Conservation (phyloP, 2,888 invertebrate species). For the Drosophila gaucha region DNA sequence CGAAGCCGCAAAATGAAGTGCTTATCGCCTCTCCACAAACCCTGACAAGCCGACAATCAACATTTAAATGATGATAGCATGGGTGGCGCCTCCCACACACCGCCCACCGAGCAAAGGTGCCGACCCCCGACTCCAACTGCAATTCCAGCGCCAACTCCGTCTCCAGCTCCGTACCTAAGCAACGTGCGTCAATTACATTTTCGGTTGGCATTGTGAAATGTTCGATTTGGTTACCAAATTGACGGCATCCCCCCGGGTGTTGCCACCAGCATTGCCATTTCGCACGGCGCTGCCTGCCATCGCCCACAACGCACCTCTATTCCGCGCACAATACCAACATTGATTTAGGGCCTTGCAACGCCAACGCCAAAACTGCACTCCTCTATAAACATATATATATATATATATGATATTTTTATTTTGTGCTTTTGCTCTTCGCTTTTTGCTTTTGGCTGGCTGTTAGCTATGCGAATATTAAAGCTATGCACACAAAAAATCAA, state of each 20-base stretch:
- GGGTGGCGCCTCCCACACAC: not conserved
- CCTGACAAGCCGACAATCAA: slow-evolving; percentile 56
- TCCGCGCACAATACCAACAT: slow-evolving; percentile 47
- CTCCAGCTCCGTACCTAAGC: slow-evolving; percentile 25
- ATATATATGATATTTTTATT: not conserved
- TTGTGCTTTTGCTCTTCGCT: slow-evolving; percentile 6
- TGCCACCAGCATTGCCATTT: slow-evolving; percentile 17
- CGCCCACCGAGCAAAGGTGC: slow-evolving; percentile 2
- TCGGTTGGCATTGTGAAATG: slow-evolving; percentile 54
- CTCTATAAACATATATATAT: slow-evolving; percentile 14
- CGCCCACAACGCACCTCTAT: not conserved
- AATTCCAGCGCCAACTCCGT: not conserved
- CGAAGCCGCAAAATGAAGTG: slow-evolving; percentile 28
- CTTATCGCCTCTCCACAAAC: slow-evolving; percentile 24
- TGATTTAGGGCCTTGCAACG: slow-evolving; percentile 54
- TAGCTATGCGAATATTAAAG: slow-evolving; percentile 7
- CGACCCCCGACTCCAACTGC: not conserved
- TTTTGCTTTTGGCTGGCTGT: not conserved
- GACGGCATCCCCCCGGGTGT: slow-evolving; percentile 36
- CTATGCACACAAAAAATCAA: not conserved
- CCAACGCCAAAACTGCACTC: slow-evolving; percentile 16
- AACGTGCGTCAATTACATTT: slow-evolving; percentile 67
- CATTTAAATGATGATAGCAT: slow-evolving; percentile 66
- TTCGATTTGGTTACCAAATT: slow-evolving; percentile 60
- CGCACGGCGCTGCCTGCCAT: slow-evolving; percentile 13